A percentile compares a stretch with the other conserved stretches of the same genome.
These are phyloP conservation scores for Nesoenas mayeri DNA, from an alignment of 2,113 vertebrate genomes.

Conservation along the genomic window DNA sequence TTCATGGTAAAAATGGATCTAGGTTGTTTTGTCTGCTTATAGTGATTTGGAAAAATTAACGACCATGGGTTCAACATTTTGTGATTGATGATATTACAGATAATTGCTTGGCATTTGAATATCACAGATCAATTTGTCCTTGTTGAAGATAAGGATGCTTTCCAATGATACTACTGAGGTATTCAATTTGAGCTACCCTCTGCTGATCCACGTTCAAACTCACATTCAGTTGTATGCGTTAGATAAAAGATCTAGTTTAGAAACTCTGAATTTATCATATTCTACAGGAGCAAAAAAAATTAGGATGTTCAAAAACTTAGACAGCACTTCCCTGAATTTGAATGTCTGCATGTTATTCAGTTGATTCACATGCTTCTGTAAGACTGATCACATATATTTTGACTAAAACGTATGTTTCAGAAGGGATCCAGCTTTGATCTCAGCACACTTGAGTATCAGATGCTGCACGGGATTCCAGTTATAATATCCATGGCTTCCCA, in stretches of 20 bases:
- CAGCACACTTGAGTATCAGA: background rate
- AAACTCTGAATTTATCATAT: fast-evolving
- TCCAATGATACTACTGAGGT: background rate
- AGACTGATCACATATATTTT: background rate
- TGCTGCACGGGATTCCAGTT: background rate
- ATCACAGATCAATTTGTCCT: background rate
- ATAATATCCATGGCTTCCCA: background rate
- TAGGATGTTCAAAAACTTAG: background rate
- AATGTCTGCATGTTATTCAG: background rate
- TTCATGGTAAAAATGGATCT: background rate
- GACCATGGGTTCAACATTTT: background rate
- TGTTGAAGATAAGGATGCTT: background rate
- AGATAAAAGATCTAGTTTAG: background rate
- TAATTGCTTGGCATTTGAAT: background rate
- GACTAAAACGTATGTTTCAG: background rate
- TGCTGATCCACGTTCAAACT: background rate
- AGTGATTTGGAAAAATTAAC: background rate
- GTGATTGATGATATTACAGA: background rate
- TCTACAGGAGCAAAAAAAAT: background rate
- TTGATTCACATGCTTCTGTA: background rate
- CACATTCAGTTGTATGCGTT: background rate
- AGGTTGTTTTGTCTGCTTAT: background rate
- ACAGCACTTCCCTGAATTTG: background rate
- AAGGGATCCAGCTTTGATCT: background rate
- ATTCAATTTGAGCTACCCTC: background rate